Percentiles rank a stretch among this genome's conserved stretches.
Conservation (phyloP, 1,140 invertebrate genomes). For the Caenorhabditis remanei region DNA sequence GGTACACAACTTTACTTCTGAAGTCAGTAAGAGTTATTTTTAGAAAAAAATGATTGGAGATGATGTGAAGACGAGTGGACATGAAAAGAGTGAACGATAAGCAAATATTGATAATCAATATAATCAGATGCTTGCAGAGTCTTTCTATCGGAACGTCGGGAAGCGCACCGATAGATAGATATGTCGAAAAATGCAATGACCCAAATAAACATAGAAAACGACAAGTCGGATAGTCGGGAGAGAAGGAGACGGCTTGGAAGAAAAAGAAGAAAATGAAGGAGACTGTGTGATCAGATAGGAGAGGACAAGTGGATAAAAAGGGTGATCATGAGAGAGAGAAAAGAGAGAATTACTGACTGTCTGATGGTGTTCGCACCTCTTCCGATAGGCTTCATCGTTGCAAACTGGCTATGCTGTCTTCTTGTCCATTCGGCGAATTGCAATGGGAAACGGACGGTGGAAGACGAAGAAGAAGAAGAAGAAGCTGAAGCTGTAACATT, state of each 20-base stretch:
- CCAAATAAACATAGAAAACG: conserved; percentile 49
- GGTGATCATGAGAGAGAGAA: not conserved
- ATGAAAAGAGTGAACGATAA: too few species aligned
- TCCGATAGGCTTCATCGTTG: not conserved
- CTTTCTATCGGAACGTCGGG: not conserved
- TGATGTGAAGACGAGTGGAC: too few species aligned
- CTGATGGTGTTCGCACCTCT: not conserved
- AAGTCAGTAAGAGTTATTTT: too few species aligned
- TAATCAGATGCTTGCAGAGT: not conserved
- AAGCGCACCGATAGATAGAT: not conserved
- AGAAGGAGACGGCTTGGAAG: not conserved
- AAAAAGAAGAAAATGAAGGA: not conserved
- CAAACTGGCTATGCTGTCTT: conserved; percentile 23
- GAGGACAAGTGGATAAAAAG: conserved; percentile 51
- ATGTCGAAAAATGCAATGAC: conserved; percentile 55
- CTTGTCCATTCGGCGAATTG: conserved; percentile 14
- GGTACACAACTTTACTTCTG: not conserved
- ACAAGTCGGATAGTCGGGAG: conserved; percentile 32
- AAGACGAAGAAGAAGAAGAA: too few species aligned
- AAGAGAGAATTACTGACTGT: not conserved
- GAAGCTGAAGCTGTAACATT: too few species aligned
- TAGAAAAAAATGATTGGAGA: too few species aligned
- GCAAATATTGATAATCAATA: conserved; percentile 37
- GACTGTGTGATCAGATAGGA: conserved; percentile 38
- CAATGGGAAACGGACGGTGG: not conserved